Conservation (phyloP, 2,888 invertebrate genomes). For the Chaetogeoica ovagalla region DNA sequence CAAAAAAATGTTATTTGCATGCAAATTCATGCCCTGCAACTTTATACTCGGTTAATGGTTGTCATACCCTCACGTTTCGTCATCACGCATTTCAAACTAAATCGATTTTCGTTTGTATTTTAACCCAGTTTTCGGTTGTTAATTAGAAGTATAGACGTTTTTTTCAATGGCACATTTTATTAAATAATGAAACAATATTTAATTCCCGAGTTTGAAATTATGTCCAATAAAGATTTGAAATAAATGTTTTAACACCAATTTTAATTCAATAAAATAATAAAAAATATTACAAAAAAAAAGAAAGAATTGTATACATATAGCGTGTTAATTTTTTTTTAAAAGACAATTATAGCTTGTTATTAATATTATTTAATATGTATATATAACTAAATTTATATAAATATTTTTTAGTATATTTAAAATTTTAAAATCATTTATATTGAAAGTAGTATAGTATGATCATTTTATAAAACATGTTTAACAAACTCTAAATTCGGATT, state of each 20-base stretch:
- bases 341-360: too few relatives aligned
- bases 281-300: too few relatives aligned
- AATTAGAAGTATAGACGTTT: background rate
- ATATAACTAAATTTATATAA: too few relatives aligned
- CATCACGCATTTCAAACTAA: background rate
- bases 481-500: too few relatives aligned
- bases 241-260: conserved; percentile 21
- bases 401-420: too few relatives aligned
- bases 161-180: background rate
- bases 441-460: too few relatives aligned
- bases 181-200: conserved; percentile 13
- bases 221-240: background rate
- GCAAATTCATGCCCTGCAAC: conserved; percentile 10
- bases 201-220: background rate
- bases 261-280: background rate
- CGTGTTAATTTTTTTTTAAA: too few relatives aligned
- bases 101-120: background rate
- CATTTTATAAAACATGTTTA: too few relatives aligned
- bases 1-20: background rate
- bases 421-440: too few relatives aligned
- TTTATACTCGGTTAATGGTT: background rate
- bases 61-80: background rate
- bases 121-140: background rate
- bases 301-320: too few relatives aligned
- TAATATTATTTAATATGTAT: too few relatives aligned